Evolutionary conservation across 2,113 vertebrate genomes (phyloP).

Genomic region (Seriola quinqueradiata): DNA sequence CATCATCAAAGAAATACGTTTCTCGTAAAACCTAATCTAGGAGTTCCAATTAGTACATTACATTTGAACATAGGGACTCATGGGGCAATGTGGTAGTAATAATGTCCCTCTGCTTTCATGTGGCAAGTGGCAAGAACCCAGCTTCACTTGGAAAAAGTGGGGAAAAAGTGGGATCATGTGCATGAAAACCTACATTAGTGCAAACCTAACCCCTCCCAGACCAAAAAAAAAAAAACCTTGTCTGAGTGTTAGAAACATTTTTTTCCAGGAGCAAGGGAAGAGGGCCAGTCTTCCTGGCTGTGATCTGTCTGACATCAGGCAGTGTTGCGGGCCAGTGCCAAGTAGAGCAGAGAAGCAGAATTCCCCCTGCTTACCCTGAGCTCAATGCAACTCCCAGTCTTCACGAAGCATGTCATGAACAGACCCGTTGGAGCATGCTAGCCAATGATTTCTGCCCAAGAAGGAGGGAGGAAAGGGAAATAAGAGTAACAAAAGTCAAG

Average conservation of each 20-base stretch:
- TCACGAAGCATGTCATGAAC: slow-evolving; percentile 74
- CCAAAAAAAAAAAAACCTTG: slow-evolving; percentile 34
- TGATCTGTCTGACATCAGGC: slow-evolving; percentile 80
- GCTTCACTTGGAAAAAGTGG: slow-evolving; percentile 48
- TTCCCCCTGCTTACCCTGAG: slow-evolving; percentile 70
- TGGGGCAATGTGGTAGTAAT: slow-evolving; percentile 64
- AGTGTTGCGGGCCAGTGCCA: slow-evolving; percentile 66
- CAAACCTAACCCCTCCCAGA: background rate
- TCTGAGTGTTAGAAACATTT: slow-evolving; percentile 56
- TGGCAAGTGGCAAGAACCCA: slow-evolving; percentile 63
- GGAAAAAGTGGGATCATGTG: slow-evolving; percentile 58
- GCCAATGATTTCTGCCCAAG: slow-evolving; percentile 60
- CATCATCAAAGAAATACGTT: slow-evolving; percentile 49
- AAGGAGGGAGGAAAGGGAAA: slow-evolving; percentile 6
- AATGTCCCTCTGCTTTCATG: slow-evolving; percentile 61
- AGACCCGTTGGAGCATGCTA: slow-evolving; percentile 56
- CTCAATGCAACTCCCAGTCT: slow-evolving; percentile 71
- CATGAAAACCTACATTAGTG: slow-evolving; percentile 54
- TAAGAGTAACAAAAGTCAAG: slow-evolving; percentile 35
- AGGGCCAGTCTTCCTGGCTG: slow-evolving; percentile 72
- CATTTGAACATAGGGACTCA: slow-evolving; percentile 42
- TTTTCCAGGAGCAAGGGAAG: slow-evolving; percentile 71
- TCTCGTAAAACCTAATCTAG: slow-evolving; percentile 52
- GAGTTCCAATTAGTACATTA: slow-evolving; percentile 58
- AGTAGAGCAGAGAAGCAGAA: slow-evolving; percentile 78